Evolutionary conservation across 2,797 vertebrate genomes (phyloP).

Genomic region (Labeo calbasu): DNA sequence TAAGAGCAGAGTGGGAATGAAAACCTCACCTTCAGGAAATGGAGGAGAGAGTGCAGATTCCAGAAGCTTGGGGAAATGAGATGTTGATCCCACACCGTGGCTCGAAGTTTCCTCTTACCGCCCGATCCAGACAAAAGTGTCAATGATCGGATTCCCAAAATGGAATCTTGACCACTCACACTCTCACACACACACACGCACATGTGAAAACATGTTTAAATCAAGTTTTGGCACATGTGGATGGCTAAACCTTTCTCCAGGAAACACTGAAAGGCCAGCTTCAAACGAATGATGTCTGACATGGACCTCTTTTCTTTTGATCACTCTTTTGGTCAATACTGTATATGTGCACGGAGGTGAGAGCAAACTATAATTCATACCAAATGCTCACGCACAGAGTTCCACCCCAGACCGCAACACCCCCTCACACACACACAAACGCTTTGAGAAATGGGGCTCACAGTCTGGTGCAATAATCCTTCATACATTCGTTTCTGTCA

Average conservation of each 20-base stretch:
- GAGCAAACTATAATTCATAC: slow-evolving; percentile 40
- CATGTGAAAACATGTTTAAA: slow-evolving; percentile 39
- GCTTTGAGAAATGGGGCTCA: slow-evolving; percentile 49
- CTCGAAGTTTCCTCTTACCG: slow-evolving; percentile 23
- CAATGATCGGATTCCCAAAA: slow-evolving; percentile 31
- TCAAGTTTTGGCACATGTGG: slow-evolving; percentile 27
- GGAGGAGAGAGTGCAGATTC: slow-evolving; percentile 35
- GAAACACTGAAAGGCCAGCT: slow-evolving; percentile 25
- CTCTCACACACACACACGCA: neutral
- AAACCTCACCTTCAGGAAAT: slow-evolving; percentile 45
- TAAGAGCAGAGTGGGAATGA: slow-evolving; percentile 36
- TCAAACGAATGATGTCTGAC: slow-evolving; percentile 20
- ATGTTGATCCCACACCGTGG: slow-evolving; percentile 37
- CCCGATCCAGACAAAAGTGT: neutral
- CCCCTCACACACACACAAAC: slow-evolving; percentile 36
- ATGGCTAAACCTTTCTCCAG: slow-evolving; percentile 31
- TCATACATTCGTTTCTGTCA: slow-evolving; percentile 50
- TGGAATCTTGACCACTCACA: neutral
- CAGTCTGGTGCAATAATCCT: slow-evolving; percentile 51
- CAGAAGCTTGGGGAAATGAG: slow-evolving; percentile 43
- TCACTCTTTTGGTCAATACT: slow-evolving; percentile 30
- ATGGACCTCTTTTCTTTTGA: slow-evolving; percentile 32
- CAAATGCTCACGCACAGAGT: slow-evolving; percentile 50
- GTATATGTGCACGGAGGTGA: slow-evolving; percentile 43
- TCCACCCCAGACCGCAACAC: slow-evolving; percentile 36